Percentiles rank a stretch among this genome's conserved stretches.
Conservation (phyloP, 2,888 invertebrate species). For the Philopedon plagiatum region DNA sequence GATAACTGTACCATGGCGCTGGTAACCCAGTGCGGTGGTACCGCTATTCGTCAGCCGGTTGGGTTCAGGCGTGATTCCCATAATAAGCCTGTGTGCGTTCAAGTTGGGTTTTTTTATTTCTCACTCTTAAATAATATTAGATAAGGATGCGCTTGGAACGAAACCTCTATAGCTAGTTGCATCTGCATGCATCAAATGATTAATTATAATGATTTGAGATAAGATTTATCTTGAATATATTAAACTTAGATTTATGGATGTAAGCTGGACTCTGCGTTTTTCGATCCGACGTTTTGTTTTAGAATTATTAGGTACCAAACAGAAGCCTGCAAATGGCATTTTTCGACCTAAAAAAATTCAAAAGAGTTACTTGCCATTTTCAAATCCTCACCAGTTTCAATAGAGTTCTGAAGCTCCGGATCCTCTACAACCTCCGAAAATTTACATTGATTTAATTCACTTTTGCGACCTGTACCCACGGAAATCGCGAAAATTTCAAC, state of each 20-base stretch:
- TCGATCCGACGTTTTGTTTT: no score
- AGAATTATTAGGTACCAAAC: no score
- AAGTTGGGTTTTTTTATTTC: constrained; percentile 30
- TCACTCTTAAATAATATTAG: constrained; percentile 40
- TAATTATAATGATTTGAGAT: constrained; percentile 15
- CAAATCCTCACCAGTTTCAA: no score
- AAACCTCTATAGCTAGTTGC: constrained; percentile 9
- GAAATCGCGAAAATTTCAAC: no score
- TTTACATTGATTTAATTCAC: no score
- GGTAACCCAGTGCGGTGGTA: constrained; percentile 61
- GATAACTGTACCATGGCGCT: constrained; percentile 55
- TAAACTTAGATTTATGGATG: neutral
- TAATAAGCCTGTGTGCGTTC: constrained; percentile 39
- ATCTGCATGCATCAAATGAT: constrained; percentile 31
- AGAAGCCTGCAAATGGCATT: no score
- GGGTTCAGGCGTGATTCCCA: constrained; percentile 45
- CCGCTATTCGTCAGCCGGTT: constrained; percentile 55
- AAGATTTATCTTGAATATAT: neutral
- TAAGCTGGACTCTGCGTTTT: no score
- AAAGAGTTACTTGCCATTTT: no score
- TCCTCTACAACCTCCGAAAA: no score
- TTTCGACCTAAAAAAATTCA: no score
- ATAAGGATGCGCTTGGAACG: constrained; percentile 21
- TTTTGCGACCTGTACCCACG: no score
- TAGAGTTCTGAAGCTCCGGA: no score